Conservation (phyloP, 2,113 vertebrate species). For the Pelecanoides urinatrix region DNA sequence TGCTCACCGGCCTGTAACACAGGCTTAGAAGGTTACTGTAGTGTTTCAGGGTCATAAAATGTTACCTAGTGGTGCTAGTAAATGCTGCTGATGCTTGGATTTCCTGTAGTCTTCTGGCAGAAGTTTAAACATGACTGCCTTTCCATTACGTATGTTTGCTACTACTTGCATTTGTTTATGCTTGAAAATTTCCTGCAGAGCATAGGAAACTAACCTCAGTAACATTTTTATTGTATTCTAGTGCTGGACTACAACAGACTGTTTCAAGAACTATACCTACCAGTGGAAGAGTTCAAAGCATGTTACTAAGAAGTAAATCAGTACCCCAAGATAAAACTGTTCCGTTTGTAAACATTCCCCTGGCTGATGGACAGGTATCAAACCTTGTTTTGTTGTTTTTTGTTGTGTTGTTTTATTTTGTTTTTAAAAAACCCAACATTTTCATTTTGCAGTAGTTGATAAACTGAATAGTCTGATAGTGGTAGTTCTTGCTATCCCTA, state of each 20-base stretch:
- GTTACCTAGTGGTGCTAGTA: neutral
- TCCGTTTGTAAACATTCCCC: slow-evolving; percentile 70
- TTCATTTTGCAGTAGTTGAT: neutral
- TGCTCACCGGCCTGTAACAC: neutral
- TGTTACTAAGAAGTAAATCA: slow-evolving; percentile 44
- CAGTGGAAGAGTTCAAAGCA: neutral
- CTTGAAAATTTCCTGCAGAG: neutral
- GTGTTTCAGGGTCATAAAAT: neutral
- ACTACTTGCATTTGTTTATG: neutral
- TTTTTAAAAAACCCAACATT: neutral
- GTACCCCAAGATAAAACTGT: slow-evolving; percentile 26
- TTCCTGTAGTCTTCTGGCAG: neutral
- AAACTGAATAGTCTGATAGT: neutral
- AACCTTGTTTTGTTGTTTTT: neutral
- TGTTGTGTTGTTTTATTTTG: too few species aligned
- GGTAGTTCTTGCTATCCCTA: neutral
- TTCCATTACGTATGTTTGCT: neutral
- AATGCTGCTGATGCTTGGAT: neutral
- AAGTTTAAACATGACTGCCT: neutral
- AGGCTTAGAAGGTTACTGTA: neutral
- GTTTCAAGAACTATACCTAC: neutral
- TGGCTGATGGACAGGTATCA: slow-evolving; percentile 70
- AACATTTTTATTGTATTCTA: neutral
- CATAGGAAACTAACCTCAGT: neutral
- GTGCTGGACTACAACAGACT: neutral